phyloP scores from a whole-genome alignment of 2,797 vertebrate genomes.

The Champsocephalus gunnari region DNA sequence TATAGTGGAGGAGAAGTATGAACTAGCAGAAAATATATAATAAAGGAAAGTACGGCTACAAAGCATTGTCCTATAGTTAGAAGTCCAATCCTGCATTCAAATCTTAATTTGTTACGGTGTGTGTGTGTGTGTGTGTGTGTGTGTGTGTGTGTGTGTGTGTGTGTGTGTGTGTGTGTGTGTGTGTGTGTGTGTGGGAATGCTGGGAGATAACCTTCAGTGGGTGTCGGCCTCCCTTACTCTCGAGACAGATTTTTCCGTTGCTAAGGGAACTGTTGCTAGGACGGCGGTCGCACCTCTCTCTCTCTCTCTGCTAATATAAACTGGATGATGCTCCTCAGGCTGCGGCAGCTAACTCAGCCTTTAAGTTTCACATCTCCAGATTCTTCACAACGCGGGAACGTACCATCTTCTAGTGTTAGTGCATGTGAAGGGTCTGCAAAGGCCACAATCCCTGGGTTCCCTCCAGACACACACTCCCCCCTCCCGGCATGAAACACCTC shows the following conservation, averaged over 20 bases:
- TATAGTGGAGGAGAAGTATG: too few species aligned
- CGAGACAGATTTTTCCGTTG: constrained; percentile 79
- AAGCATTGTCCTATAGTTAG: too few species aligned
- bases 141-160: constrained; percentile 29
- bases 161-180: constrained; percentile 22
- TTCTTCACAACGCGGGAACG: too few species aligned
- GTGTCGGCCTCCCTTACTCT: constrained; percentile 75
- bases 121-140: constrained; percentile 29
- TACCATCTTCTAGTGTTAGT: too few species aligned
- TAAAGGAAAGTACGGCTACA: too few species aligned
- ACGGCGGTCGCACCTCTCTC: constrained; percentile 72
- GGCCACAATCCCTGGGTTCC: too few species aligned
- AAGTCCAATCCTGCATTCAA: too few species aligned
- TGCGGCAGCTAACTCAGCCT: constrained; percentile 40
- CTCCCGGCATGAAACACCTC: too few species aligned
- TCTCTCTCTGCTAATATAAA: constrained; percentile 52
- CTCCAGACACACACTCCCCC: too few species aligned
- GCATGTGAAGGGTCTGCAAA: too few species aligned
- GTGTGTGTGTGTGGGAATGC: constrained; percentile 54
- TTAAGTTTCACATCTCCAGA: constrained; percentile 5
- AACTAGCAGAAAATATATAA: too few species aligned
- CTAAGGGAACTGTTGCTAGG: constrained; percentile 85
- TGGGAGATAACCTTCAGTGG: constrained; percentile 73
- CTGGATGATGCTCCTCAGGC: constrained; percentile 41
- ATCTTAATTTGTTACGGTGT: neutral